Percentiles rank a stretch among this genome's conserved stretches.
These are phyloP conservation scores for Pterocles gutturalis DNA, from an alignment of 2,113 vertebrate genomes.

Conservation along the genomic window DNA sequence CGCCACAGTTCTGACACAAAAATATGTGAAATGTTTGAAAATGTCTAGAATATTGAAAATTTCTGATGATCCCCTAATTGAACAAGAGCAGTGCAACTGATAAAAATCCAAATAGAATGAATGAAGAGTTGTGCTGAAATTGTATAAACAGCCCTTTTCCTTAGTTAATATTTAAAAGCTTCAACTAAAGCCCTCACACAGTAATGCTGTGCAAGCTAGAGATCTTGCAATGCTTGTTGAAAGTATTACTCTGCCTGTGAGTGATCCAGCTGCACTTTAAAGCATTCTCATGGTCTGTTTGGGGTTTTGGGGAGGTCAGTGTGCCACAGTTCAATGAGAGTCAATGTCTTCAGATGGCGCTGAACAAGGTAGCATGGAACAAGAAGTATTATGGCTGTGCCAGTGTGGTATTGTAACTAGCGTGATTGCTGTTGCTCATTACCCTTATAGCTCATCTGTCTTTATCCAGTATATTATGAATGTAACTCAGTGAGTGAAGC, in stretches of 20 bases:
- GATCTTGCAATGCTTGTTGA: background rate
- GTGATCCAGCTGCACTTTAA: background rate
- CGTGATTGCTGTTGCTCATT: background rate
- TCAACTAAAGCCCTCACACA: background rate
- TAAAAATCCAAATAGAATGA: constrained; percentile 20
- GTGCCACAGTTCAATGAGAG: background rate
- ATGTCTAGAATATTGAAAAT: background rate
- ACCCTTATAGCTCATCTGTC: background rate
- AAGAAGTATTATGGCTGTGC: background rate
- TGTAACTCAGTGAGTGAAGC: background rate
- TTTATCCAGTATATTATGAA: background rate
- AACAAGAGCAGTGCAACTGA: background rate
- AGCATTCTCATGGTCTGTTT: background rate
- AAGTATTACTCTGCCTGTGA: background rate
- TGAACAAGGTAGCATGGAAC: background rate
- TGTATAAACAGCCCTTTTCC: background rate
- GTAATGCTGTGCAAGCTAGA: background rate
- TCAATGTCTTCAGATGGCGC: background rate
- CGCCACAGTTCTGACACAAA: constrained; percentile 21
- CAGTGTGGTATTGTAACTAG: background rate
- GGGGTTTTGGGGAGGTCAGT: background rate
- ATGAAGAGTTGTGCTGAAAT: constrained; percentile 7
- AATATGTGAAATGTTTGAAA: constrained; percentile 28
- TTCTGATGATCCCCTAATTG: background rate
- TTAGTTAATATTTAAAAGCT: background rate